Conservation (phyloP, 2,113 vertebrate genomes). For the Drymodes brunneopygia region DNA sequence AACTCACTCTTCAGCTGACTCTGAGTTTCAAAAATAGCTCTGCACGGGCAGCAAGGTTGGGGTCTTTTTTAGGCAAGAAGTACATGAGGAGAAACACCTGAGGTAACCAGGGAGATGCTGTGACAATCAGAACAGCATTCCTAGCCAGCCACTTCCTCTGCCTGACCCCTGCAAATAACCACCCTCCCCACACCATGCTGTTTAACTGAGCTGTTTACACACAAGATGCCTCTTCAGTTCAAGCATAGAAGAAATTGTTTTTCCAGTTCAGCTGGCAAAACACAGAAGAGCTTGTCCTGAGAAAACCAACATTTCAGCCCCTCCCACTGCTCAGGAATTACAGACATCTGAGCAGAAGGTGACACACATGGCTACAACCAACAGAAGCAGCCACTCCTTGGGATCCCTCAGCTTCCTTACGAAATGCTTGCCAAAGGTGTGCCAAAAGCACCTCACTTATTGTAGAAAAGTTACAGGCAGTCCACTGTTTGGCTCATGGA, state of each 20-base stretch:
- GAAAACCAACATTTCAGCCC: background rate
- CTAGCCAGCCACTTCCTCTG: background rate
- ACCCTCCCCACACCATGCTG: background rate
- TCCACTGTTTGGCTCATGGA: background rate
- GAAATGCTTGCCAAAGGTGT: background rate
- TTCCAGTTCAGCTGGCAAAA: background rate
- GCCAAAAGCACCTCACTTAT: background rate
- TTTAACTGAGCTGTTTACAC: background rate
- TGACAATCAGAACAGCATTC: background rate
- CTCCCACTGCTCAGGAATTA: background rate
- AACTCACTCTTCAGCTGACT: background rate
- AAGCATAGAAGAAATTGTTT: background rate
- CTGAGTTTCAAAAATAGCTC: background rate
- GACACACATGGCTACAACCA: background rate
- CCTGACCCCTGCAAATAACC: background rate
- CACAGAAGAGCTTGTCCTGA: background rate
- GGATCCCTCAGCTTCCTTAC: background rate
- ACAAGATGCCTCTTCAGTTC: background rate
- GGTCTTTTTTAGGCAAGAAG: background rate
- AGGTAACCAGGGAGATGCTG: background rate
- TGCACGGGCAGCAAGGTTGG: background rate
- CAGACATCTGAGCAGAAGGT: background rate
- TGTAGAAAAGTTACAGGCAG: background rate
- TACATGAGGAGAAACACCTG: background rate
- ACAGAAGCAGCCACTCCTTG: background rate